A percentile compares a stretch with the other conserved stretches of the same genome.
Conservation (phyloP, 2,888 invertebrate species). For the Biston betularia region DNA sequence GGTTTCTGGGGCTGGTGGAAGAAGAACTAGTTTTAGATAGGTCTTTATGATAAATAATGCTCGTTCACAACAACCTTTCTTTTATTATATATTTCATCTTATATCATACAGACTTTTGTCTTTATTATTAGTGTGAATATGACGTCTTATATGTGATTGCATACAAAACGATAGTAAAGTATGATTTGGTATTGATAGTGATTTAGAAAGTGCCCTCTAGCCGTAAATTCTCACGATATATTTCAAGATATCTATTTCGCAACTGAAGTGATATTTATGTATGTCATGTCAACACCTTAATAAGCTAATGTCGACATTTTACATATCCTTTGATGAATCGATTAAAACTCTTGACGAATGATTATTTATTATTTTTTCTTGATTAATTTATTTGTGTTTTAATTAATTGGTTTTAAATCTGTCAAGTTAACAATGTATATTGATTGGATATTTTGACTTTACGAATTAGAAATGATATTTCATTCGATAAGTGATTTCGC, state of each 20-base stretch:
- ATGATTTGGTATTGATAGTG: background rate
- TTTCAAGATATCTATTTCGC: constrained; percentile 19
- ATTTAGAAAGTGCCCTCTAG: constrained; percentile 17
- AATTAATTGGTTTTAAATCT: constrained; percentile 26
- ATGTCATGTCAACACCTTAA: constrained; percentile 25
- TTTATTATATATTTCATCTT: too few relatives aligned
- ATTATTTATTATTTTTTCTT: constrained; percentile 14
- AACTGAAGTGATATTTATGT: constrained; percentile 17
- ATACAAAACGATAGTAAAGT: background rate
- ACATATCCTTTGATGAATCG: constrained; percentile 23
- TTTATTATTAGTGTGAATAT: too few relatives aligned
- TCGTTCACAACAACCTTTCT: too few relatives aligned
- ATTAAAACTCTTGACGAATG: constrained; percentile 16
- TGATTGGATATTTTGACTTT: constrained; percentile 30
- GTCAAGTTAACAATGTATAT: constrained; percentile 26
- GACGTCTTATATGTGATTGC: background rate
- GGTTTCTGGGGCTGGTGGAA: constrained; percentile 79
- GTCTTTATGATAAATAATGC: too few relatives aligned
- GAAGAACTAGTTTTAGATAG: constrained; percentile 31
- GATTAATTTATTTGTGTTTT: constrained; percentile 23
- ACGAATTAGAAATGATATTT: constrained; percentile 15
- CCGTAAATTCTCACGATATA: constrained; percentile 1
- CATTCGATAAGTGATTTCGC: constrained; percentile 1
- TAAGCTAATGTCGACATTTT: constrained; percentile 22
- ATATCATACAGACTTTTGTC: too few relatives aligned